Conservation (phyloP, 2,113 vertebrate genomes). For the Sarotherodon lohbergeri region DNA sequence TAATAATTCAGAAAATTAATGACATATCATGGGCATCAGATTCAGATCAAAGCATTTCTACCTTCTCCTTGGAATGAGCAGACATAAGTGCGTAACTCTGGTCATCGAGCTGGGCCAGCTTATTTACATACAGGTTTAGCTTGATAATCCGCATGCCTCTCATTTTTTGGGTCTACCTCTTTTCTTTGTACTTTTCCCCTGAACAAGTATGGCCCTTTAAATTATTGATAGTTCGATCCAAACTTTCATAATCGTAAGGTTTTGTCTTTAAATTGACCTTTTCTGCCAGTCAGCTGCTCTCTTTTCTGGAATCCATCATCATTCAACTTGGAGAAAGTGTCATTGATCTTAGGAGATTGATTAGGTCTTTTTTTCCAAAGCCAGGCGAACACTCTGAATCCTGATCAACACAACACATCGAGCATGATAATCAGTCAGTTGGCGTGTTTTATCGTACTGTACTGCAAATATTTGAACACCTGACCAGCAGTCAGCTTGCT, state of each 20-base stretch:
- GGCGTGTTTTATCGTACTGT: background rate
- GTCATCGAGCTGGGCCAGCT: background rate
- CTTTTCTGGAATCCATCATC: constrained; percentile 22
- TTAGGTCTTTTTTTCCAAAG: constrained; percentile 2
- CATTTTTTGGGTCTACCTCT: background rate
- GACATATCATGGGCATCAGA: background rate
- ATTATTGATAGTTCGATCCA: background rate
- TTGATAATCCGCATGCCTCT: background rate
- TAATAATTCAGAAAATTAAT: background rate
- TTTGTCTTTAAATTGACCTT: background rate
- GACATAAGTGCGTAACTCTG: background rate
- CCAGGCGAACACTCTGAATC: background rate
- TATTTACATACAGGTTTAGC: background rate
- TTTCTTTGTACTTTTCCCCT: background rate
- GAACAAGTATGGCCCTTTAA: background rate
- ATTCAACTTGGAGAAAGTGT: background rate
- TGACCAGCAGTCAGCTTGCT: background rate
- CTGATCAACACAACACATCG: background rate
- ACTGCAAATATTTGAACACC: background rate
- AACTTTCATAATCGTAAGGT: background rate
- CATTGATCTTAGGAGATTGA: constrained; percentile 35
- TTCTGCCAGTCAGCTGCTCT: background rate
- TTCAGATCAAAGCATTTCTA: background rate
- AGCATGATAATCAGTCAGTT: background rate
- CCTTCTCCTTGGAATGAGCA: background rate